Evolutionary conservation across 2,113 vertebrate genomes (phyloP).

Genomic region (Xenopus tropicalis): DNA sequence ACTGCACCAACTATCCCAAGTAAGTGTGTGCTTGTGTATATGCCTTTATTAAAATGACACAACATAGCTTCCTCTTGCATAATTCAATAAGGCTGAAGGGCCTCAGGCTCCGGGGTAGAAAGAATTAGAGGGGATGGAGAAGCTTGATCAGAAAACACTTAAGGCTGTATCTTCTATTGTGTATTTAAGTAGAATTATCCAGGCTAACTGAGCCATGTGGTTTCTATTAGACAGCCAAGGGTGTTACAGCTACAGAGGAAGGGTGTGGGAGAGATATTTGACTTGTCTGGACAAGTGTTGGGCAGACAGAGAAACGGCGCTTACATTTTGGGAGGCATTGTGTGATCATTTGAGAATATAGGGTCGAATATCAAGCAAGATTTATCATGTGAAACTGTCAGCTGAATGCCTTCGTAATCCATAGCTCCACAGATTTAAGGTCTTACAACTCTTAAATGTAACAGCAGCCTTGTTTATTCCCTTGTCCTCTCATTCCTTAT

Average conservation of each 20-base stretch:
- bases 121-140: no score
- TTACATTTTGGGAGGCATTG: neutral
- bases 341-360: neutral
- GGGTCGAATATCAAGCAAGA: no score
- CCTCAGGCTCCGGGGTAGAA: no score
- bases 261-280: neutral
- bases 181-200: no score
- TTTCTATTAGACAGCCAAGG: neutral
- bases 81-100: no score
- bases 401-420: neutral
- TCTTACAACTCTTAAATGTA: no score
- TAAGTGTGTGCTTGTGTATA: constrained; percentile 58
- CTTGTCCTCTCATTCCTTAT: no score
- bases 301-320: neutral
- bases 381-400: neutral
- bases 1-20: constrained; percentile 99
- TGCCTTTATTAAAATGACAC: no score
- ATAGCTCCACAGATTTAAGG: neutral
- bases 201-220: neutral
- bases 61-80: no score
- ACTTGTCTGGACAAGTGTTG: neutral
- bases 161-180: no score
- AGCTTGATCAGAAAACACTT: no score
- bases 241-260: neutral
- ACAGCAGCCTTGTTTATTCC: no score